Conservation (phyloP, 2,888 invertebrate genomes). For the Heliconius ethilla region DNA sequence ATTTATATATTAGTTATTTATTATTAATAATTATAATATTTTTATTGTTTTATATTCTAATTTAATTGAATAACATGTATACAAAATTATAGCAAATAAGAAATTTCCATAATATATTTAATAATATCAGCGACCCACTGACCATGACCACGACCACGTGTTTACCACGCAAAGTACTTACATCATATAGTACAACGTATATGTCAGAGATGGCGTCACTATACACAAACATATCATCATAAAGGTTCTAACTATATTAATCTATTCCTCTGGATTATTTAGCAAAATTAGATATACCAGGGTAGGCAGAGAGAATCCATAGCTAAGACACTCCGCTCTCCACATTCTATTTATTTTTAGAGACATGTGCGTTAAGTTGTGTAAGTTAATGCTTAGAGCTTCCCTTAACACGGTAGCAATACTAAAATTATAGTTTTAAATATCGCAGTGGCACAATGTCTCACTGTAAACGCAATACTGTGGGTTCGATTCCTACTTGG, state of each 20-base stretch:
- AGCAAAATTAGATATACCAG: too few species aligned
- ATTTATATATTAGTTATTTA: too few species aligned
- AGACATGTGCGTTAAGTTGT: background rate
- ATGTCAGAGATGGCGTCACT: conserved; percentile 8
- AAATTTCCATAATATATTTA: background rate
- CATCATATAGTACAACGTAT: background rate
- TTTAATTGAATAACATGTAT: too few species aligned
- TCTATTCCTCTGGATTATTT: background rate
- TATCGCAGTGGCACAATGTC: too few species aligned
- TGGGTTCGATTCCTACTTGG: too few species aligned
- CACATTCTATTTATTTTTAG: background rate
- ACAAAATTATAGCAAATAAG: background rate
- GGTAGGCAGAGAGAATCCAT: background rate
- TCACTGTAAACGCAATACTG: too few species aligned
- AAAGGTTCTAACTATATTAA: background rate
- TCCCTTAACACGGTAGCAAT: too few species aligned
- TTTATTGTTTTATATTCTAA: too few species aligned
- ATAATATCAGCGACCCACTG: conserved; percentile 5
- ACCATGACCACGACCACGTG: conserved; percentile 16
- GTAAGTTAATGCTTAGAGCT: too few species aligned
- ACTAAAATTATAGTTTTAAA: too few species aligned
- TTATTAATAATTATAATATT: too few species aligned
- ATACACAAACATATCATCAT: background rate
- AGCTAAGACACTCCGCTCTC: background rate
- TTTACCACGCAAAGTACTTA: background rate